These are phyloP conservation scores for Dryobotodes eremita DNA, from an alignment of 2,888 invertebrate genomes.

Conservation along the genomic window DNA sequence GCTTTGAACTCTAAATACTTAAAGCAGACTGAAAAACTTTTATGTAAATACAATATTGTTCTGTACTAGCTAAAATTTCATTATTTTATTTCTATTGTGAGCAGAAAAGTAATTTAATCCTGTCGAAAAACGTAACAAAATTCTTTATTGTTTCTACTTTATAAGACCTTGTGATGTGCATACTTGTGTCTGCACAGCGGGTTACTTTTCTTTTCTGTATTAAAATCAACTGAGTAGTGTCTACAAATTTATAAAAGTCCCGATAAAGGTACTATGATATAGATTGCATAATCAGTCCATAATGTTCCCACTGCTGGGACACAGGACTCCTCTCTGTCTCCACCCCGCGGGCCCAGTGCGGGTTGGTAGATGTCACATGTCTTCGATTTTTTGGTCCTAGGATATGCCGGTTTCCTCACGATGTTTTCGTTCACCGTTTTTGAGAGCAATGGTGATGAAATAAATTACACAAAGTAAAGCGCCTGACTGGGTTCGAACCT, in stretches of 20 bases:
- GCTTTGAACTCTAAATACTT: not conserved
- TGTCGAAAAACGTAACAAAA: slow-evolving; percentile 30
- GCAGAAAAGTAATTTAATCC: slow-evolving; percentile 42
- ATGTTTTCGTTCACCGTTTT: too few species aligned
- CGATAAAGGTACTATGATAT: not conserved
- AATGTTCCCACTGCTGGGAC: too few species aligned
- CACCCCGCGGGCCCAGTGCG: too few species aligned
- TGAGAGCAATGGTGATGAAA: too few species aligned
- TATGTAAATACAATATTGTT: not conserved
- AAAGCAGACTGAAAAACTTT: not conserved
- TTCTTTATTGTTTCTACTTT: slow-evolving; percentile 42
- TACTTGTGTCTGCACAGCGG: not conserved
- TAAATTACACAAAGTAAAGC: too few species aligned
- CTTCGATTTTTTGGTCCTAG: too few species aligned
- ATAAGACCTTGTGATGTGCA: not conserved
- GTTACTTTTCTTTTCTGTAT: slow-evolving; percentile 17
- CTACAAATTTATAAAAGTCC: not conserved
- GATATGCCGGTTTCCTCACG: too few species aligned
- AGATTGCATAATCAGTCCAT: too few species aligned
- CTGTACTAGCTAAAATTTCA: not conserved
- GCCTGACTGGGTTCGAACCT: too few species aligned
- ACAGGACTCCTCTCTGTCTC: too few species aligned
- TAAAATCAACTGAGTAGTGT: not conserved
- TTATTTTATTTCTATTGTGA: slow-evolving; percentile 21
- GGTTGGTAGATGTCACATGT: too few species aligned